Conservation (phyloP, 2,888 invertebrate species). For the Branchipolynoe longqiensis region DNA sequence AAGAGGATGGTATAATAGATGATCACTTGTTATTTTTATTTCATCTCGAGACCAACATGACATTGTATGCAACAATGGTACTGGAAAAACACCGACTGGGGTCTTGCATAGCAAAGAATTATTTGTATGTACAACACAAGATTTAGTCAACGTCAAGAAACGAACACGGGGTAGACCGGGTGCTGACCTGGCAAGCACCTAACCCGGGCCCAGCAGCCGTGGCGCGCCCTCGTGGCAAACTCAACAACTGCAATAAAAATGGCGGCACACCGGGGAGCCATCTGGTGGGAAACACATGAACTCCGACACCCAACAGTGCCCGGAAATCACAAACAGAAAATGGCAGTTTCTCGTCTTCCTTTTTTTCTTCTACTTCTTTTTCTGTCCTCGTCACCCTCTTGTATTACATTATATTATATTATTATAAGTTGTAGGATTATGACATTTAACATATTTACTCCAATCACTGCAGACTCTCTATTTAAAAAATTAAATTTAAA, state of each 20-base stretch:
- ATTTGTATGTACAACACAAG: conserved; percentile 57
- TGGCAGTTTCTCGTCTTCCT: conserved; percentile 49
- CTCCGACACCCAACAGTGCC: conserved; percentile 4
- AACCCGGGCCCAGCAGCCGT: background rate
- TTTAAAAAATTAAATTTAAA: no score
- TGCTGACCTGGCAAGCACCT: conserved; percentile 22
- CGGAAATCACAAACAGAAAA: conserved; percentile 29
- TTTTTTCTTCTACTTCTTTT: background rate
- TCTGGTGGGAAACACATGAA: conserved; percentile 32
- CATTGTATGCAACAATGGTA: conserved; percentile 59
- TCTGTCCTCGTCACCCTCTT: background rate
- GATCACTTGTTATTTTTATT: conserved; percentile 55
- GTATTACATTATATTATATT: background rate
- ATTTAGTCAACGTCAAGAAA: conserved; percentile 47
- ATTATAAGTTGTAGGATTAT: conserved; percentile 9
- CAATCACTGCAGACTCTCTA: conserved; percentile 20
- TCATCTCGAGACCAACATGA: conserved; percentile 57
- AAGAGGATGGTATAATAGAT: conserved; percentile 32
- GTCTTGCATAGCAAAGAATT: conserved; percentile 60
- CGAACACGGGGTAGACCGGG: conserved; percentile 11
- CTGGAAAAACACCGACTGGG: conserved; percentile 58
- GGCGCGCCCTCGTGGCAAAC: conserved; percentile 1
- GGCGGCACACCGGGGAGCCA: conserved; percentile 47
- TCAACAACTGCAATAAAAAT: conserved; percentile 45
- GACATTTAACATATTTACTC: conserved; percentile 30